Conservation (phyloP, 2,113 vertebrate species). For the Sylvilagus bachmani region DNA sequence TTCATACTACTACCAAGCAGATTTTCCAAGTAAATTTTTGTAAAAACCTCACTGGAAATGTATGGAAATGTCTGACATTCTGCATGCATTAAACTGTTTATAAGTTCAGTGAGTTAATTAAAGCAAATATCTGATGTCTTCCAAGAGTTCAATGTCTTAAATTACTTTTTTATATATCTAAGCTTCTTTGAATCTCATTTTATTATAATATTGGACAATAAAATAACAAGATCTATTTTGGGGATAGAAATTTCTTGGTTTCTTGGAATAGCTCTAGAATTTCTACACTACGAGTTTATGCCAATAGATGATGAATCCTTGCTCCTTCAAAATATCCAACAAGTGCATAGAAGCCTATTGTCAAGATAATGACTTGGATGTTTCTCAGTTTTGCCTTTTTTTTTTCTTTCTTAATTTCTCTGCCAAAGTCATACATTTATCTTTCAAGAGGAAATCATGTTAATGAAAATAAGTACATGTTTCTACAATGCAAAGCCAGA, state of each 20-base stretch:
- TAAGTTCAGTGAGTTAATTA: constrained; percentile 42
- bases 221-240: constrained; percentile 59
- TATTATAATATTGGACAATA: constrained; percentile 34
- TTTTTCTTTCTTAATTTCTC: constrained; percentile 60
- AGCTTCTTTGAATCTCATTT: constrained; percentile 14
- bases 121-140: constrained; percentile 2
- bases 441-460: constrained; percentile 59
- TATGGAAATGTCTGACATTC: constrained; percentile 47
- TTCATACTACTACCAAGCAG: constrained; percentile 20
- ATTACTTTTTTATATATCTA: constrained; percentile 43
- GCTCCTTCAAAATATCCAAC: constrained; percentile 66
- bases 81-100: constrained; percentile 27
- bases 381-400: constrained; percentile 65
- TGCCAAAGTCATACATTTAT: constrained; percentile 70
- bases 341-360: constrained; percentile 64
- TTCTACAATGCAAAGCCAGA: constrained; percentile 51
- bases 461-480: constrained; percentile 57
- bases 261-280: constrained; percentile 57
- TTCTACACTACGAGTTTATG: constrained; percentile 46
- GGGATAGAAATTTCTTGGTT: constrained; percentile 40
- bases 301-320: constrained; percentile 68
- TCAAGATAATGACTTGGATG: constrained; percentile 72
- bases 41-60: constrained; percentile 9
- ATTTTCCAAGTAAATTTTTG: constrained; percentile 47
- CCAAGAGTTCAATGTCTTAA: background rate